Base-by-base conservation (phyloP, 30 jellyfish, hydroid and myxozoan genomes). In the Chrysaora quinquecirrha region DNA sequence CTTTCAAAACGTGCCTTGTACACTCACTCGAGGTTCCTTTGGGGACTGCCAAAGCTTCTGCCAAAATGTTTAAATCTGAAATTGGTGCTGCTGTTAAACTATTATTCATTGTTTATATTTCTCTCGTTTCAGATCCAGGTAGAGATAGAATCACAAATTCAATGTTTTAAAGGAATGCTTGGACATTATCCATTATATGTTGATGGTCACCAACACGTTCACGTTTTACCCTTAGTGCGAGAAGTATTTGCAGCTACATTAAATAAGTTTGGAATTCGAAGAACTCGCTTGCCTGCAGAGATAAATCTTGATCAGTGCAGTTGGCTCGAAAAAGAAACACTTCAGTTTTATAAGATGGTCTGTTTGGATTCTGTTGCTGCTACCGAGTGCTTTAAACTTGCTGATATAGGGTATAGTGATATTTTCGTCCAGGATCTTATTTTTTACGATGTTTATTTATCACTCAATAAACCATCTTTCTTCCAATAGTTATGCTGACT, bases 161-260 rank as follows among this genome's bases (percentile, higher is more conserved):
- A 80, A 27, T 3, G 61, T 11, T 93, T 86, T 48, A 80, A 19
- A 6, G 71, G 48, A 9, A n/a, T 73, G 20, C 7, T 76, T 29
- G 96, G 96, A 35, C 25, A 38, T n/a, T 33, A 58, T 9, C 98
- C 98, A 12, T 48, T 78, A 24, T 84, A 87, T 56, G 84, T 94
- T 34, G 99, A 94, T 82, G 99, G 99, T 0, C 99, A 94, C 54
- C 97, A 94, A 66, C 99, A 94, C 62, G 79, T 87, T 48, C 99
- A 94, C 63, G 82, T 87, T 23, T 27, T 85, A 54, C 95, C 95
- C n/a, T 48, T 14, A 4, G 78, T 94, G 6, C 31, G 90, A 30
- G 86, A 76, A 3, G 66, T 35, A 34, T 65, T 94, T 22, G 90
- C 83, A 0, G 50, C 70, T 2, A 78, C 71, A 19, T 56, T 94